Conservation (phyloP, 2,888 invertebrate species). For the Acrobasis repandana region DNA sequence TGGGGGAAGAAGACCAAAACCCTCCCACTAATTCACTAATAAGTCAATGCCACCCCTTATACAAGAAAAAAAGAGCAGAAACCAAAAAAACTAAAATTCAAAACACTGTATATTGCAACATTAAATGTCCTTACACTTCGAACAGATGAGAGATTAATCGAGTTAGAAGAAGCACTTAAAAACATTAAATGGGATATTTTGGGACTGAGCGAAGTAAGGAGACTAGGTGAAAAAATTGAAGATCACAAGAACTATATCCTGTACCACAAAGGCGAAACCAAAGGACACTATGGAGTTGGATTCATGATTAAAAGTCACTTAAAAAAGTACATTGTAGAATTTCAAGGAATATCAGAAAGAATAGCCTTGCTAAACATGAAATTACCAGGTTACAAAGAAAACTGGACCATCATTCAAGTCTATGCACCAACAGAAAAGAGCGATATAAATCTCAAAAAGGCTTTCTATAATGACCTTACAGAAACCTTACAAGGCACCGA, state of each 20-base stretch:
- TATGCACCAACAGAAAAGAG: too few species aligned
- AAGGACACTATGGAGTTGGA: conserved; percentile 31
- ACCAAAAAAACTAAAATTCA: too few species aligned
- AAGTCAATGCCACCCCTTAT: too few species aligned
- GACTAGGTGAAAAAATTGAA: conserved; percentile 26
- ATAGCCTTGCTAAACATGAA: conserved; percentile 25
- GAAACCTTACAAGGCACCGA: too few species aligned
- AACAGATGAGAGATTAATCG: conserved; percentile 25
- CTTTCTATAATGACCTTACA: too few species aligned
- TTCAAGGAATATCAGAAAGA: conserved; percentile 31
- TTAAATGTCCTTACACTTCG: conserved; percentile 20
- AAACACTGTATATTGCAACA: too few species aligned
- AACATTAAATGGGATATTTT: conserved; percentile 28
- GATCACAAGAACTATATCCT: conserved; percentile 28
- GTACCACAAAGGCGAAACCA: conserved; percentile 31
- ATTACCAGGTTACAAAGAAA: conserved; percentile 9
- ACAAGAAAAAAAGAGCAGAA: too few species aligned
- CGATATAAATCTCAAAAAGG: too few species aligned
- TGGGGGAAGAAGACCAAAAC: too few species aligned
- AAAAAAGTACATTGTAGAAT: conserved; percentile 30
- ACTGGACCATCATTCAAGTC: conserved; percentile 19
- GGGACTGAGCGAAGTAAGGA: conserved; percentile 32
- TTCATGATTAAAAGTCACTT: conserved; percentile 30
- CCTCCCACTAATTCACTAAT: too few species aligned
- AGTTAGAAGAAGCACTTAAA: conserved; percentile 26